phyloP scores from a whole-genome alignment of 2,888 invertebrate species.

The Campoplex nolae region DNA sequence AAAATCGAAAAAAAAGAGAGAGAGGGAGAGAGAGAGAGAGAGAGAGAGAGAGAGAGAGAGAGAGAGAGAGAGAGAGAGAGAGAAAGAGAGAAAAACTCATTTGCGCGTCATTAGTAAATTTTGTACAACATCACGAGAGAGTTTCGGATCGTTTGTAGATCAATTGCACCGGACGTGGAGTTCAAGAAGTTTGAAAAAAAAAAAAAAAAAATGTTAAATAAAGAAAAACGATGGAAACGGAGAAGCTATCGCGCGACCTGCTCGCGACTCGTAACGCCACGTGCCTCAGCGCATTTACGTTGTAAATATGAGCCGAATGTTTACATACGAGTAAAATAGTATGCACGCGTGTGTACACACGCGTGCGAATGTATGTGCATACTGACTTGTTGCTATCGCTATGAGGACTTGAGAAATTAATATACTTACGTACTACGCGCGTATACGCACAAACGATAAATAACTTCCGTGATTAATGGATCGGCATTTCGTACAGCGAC shows the following conservation, averaged over 20 bases:
- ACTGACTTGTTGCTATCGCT: neutral
- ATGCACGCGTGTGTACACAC: neutral
- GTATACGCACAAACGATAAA: constrained; percentile 29
- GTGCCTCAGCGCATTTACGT: constrained; percentile 40
- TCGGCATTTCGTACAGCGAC: neutral
- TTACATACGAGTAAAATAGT: neutral
- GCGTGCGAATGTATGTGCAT: neutral
- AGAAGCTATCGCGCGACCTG: constrained; percentile 56
- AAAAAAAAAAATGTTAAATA: neutral
- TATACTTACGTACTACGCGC: neutral
- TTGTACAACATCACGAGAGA: neutral
- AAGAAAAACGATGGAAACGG: constrained; percentile 32
- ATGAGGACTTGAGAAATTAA: neutral
- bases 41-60: too few species aligned
- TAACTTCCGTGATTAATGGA: constrained; percentile 48
- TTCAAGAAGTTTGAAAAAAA: neutral
- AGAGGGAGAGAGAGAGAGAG: too few species aligned
- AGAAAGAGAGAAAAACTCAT: neutral
- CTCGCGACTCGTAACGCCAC: constrained; percentile 51
- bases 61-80: neutral
- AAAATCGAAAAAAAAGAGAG: too few species aligned
- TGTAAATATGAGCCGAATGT: neutral
- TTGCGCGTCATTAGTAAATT: neutral
- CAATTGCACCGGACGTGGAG: neutral
- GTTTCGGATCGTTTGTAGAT: neutral